These are phyloP conservation scores for Salvator merianae DNA, from an alignment of 2,113 vertebrate genomes.

Conservation along the genomic window DNA sequence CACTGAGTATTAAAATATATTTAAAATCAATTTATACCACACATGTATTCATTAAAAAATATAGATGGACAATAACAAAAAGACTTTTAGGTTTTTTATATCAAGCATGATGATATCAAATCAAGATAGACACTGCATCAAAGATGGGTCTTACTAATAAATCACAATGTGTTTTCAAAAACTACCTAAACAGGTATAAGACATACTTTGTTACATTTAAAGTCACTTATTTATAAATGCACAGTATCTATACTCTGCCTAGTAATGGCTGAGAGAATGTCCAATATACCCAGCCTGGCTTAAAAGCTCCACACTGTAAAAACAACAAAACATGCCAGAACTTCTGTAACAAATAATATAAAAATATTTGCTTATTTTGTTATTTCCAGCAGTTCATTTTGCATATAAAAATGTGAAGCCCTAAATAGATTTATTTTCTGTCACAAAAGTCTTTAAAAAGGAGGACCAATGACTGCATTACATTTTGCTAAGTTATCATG, in stretches of 20 bases:
- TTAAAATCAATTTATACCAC: background rate
- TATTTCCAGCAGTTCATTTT: slow-evolving; percentile 26
- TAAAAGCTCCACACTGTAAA: slow-evolving; percentile 34
- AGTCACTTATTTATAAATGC: slow-evolving; percentile 11
- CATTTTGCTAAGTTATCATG: background rate
- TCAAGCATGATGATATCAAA: background rate
- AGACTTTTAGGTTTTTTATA: background rate
- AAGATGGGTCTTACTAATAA: background rate
- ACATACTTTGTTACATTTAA: background rate
- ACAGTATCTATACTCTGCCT: background rate
- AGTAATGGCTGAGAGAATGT: background rate
- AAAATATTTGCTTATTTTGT: background rate
- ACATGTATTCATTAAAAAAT: background rate
- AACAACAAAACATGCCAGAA: slow-evolving; percentile 11
- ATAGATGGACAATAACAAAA: background rate
- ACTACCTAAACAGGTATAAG: background rate
- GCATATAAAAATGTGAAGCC: slow-evolving; percentile 22
- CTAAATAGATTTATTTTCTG: background rate
- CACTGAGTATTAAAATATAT: background rate
- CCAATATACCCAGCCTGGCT: background rate
- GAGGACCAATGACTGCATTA: slow-evolving; percentile 16
- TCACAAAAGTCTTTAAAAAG: background rate
- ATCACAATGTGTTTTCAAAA: background rate
- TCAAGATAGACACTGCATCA: background rate
- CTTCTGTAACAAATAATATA: slow-evolving; percentile 7